These are phyloP conservation scores for Pristionchus exspectatus DNA, from an alignment of 2,888 invertebrate genomes.

Conservation along the genomic window DNA sequence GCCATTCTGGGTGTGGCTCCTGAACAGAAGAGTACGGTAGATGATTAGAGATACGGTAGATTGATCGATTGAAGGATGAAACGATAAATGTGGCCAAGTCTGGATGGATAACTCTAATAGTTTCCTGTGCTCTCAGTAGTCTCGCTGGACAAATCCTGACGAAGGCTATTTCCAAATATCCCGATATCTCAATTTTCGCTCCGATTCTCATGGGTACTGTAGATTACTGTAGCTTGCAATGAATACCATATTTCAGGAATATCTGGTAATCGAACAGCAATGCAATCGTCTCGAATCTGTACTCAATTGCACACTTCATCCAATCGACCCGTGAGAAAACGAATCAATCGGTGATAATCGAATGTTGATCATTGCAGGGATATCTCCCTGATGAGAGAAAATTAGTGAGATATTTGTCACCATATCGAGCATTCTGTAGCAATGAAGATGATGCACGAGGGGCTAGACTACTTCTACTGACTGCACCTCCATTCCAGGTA, in stretches of 20 bases:
- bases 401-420: background rate
- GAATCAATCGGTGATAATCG: background rate
- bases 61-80: conserved; percentile 9
- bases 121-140: conserved; percentile 32
- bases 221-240: background rate
- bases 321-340: background rate
- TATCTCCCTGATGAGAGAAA: background rate
- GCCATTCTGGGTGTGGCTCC: conserved; percentile 1
- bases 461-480: background rate
- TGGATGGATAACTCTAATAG: background rate
- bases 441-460: conserved; percentile 30
- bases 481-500: conserved; percentile 38
- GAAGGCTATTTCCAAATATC: background rate
- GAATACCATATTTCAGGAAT: background rate
- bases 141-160: background rate
- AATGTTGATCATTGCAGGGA: background rate
- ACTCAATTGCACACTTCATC: conserved; percentile 41
- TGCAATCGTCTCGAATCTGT: conserved; percentile 41
- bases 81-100: conserved; percentile 24
- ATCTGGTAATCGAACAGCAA: conserved; percentile 40
- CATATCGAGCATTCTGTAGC: background rate
- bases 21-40: conserved; percentile 4
- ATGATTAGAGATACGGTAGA: background rate
- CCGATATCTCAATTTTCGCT: conserved; percentile 14
- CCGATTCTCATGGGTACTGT: conserved; percentile 37